phyloP scores from a whole-genome alignment of 2,113 vertebrate genomes.

The Suncus etruscus region DNA sequence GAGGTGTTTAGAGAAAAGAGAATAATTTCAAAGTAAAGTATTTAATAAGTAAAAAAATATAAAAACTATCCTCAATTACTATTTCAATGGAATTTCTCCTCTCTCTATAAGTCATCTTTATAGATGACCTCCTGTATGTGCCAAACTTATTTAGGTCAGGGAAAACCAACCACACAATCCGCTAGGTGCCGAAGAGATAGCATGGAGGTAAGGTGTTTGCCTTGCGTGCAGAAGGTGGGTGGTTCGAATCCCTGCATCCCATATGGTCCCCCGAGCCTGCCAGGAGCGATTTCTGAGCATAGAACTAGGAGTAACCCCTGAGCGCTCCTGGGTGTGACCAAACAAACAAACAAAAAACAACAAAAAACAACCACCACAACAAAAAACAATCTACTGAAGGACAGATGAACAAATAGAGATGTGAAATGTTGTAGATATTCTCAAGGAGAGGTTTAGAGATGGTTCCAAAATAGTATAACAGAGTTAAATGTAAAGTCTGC shows the following conservation, averaged over 20 bases:
- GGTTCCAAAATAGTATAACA: not conserved
- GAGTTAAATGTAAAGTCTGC: not conserved
- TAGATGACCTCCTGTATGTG: not conserved
- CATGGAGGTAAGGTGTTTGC: too few relatives aligned
- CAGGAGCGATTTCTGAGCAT: too few relatives aligned
- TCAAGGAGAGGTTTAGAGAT: not conserved
- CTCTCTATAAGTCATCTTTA: not conserved
- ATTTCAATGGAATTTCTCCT: not conserved
- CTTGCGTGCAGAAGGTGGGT: too few relatives aligned
- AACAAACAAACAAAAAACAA: too few relatives aligned
- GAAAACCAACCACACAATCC: not conserved
- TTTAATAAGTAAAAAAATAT: not conserved
- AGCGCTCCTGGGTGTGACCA: too few relatives aligned
- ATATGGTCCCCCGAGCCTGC: too few relatives aligned
- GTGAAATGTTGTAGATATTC: not conserved
- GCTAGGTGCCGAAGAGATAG: too few relatives aligned
- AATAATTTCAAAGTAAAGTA: not conserved
- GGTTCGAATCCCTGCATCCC: too few relatives aligned
- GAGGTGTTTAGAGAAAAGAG: accelerated
- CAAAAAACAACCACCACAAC: too few relatives aligned
- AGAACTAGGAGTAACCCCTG: too few relatives aligned
- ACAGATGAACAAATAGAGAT: not conserved
- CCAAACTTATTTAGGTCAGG: not conserved
- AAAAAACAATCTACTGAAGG: not conserved
- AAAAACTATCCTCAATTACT: not conserved